phyloP scores from a whole-genome alignment of 2,113 vertebrate genomes.

The Chloebia gouldiae region DNA sequence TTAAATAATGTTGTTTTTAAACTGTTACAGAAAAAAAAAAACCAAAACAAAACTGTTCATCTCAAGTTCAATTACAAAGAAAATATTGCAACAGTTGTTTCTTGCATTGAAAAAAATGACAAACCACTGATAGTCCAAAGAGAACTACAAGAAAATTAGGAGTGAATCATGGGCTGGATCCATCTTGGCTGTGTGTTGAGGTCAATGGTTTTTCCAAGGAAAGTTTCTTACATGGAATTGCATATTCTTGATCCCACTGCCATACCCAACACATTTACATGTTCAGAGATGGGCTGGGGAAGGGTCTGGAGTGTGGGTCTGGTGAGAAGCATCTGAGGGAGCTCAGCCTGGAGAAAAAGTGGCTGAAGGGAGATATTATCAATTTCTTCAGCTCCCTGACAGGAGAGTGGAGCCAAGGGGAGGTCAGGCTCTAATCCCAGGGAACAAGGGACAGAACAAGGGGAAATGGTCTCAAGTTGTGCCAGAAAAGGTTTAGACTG shows the following conservation, averaged over 20 bases:
- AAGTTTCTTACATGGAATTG: neutral
- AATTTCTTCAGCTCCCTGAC: neutral
- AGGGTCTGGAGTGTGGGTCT: neutral
- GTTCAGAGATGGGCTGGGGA: neutral
- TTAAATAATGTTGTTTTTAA: neutral
- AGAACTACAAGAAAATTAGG: neutral
- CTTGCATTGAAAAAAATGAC: rapidly evolving
- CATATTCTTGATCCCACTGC: neutral
- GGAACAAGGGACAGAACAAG: neutral
- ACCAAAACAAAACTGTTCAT: neutral
- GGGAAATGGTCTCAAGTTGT: neutral
- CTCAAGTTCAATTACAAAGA: neutral
- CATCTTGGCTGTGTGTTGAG: neutral
- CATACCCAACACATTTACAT: rapidly evolving
- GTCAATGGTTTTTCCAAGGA: neutral
- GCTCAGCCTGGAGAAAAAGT: neutral
- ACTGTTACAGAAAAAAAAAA: neutral
- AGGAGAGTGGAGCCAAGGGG: neutral
- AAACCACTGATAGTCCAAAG: neutral
- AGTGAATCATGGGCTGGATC: neutral
- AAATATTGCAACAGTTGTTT: neutral
- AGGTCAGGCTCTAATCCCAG: neutral
- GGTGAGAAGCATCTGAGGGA: neutral
- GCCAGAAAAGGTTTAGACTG: neutral
- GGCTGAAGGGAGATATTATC: neutral